These are phyloP conservation scores for Reticulitermes lucifugus DNA, from an alignment of 2,888 invertebrate genomes.

Conservation along the genomic window DNA sequence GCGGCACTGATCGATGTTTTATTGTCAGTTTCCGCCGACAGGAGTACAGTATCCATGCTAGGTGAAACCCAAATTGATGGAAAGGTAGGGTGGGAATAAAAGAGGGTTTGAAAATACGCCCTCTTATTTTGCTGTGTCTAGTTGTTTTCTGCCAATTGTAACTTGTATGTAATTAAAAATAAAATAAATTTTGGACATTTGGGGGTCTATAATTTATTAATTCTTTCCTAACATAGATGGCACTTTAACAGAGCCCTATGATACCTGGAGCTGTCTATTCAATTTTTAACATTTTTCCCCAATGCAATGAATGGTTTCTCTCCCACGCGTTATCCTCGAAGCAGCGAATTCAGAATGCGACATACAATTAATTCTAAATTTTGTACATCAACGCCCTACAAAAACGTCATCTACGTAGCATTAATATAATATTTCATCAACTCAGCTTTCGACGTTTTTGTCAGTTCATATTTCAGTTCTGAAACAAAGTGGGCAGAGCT, in stretches of 20 bases:
- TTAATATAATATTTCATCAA: neutral
- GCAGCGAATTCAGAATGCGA: constrained; percentile 3
- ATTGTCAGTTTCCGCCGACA: constrained; percentile 36
- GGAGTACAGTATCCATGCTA: constrained; percentile 1
- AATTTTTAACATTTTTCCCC: neutral
- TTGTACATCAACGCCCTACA: neutral
- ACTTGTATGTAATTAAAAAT: neutral
- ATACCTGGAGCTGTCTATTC: neutral
- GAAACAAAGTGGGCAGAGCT: no score
- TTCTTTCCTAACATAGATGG: neutral
- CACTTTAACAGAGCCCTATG: neutral
- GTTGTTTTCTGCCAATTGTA: constrained; percentile 12
- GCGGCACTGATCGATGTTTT: constrained; percentile 41
- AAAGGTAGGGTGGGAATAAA: neutral
- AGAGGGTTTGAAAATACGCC: neutral
- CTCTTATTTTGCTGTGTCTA: neutral
- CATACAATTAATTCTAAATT: constrained; percentile 3
- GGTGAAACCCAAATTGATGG: constrained; percentile 30
- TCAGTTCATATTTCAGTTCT: no score
- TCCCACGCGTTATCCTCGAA: neutral
- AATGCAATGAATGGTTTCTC: neutral
- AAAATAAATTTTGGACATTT: constrained; percentile 16
- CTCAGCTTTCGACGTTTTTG: neutral
- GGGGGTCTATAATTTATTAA: neutral
- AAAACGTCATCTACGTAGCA: neutral